Percentiles rank a stretch among this genome's conserved stretches.
phyloP scores from a whole-genome alignment of 2,797 vertebrate species.

The Sparidentex hasta region DNA sequence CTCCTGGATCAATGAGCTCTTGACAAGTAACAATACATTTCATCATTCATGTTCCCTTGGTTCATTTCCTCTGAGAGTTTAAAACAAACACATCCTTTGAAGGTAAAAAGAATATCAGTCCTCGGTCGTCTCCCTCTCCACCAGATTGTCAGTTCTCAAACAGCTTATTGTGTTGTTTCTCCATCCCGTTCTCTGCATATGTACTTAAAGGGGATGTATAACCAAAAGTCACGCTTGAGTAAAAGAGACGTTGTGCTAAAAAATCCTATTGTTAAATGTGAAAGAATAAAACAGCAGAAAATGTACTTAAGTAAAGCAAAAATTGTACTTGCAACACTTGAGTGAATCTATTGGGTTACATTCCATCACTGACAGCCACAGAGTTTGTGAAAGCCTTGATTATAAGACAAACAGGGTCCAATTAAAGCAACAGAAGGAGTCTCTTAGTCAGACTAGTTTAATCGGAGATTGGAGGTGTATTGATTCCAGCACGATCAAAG shows the following conservation, averaged over 20 bases:
- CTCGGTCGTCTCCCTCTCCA: background rate
- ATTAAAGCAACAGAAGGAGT: background rate
- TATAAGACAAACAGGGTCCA: background rate
- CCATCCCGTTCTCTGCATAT: background rate
- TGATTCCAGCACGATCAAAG: background rate
- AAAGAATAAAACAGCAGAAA: too few species aligned
- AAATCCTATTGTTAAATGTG: too few species aligned
- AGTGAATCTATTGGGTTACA: too few species aligned
- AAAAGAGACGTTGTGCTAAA: too few species aligned
- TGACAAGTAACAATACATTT: background rate
- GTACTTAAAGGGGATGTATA: background rate
- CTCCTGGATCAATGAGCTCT: background rate
- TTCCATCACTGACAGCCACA: background rate
- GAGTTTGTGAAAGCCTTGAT: background rate
- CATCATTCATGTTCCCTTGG: background rate
- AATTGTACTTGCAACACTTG: too few species aligned
- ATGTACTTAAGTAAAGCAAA: too few species aligned
- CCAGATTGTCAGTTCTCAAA: background rate
- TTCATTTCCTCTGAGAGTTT: conserved; percentile 1
- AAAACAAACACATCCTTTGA: conserved; percentile 7
- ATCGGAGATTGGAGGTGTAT: background rate
- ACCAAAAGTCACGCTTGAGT: too few species aligned
- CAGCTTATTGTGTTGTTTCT: background rate
- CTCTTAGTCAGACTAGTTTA: background rate
- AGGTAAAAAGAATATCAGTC: background rate